Base-by-base conservation (phyloP, 1,140 invertebrate genomes). In the Wiebesia pumilae region DNA sequence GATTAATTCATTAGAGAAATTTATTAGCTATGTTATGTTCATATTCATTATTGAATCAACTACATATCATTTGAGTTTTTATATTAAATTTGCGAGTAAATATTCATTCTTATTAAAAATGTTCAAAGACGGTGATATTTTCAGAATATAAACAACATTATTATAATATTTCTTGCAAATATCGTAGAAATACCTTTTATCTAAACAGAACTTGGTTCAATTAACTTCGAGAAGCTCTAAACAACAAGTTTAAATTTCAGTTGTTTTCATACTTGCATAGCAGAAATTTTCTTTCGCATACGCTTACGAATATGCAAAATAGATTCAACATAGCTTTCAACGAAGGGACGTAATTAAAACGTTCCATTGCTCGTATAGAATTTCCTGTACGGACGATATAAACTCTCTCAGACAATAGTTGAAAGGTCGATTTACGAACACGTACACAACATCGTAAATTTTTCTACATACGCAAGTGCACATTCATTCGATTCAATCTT, bases 361-460 rank as follows among this genome's bases (percentile, higher is more conserved):
- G 40, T 65, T 30, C 62, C n/a, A 38, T 30, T 62, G 24, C 79
- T 73, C 77, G 65, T 81, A 67, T 40, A 71, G 40, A 16, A 79
- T 21, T 54, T 12, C 1, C 27, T 30, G 27, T 43, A 6, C 71
- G 35, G 43, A 21, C 2, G 27, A 38, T 33, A 65, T 30, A 47
- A 77, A 79, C 21, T 35, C 38, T 78, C 10, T 21, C 43, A 77
- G 67, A 83, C 80, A 78, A 80, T 83, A 14, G 65, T 62, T 67
- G 85, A 79, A 71, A 69, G 47, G 40, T 62, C 71, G 80, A 86
- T 86, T 86, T 86, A 82, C 69, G 80, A 82, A 83, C 38, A 82
- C 86, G 90, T 91, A 91, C 90, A 91, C 89, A 91, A 83, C 89
- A 86, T 85, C 89, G 90, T 91, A 91, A 91, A 91, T 90, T 90